Conservation (phyloP, 2,797 vertebrate genomes). For the Anisognathus igniventris region DNA sequence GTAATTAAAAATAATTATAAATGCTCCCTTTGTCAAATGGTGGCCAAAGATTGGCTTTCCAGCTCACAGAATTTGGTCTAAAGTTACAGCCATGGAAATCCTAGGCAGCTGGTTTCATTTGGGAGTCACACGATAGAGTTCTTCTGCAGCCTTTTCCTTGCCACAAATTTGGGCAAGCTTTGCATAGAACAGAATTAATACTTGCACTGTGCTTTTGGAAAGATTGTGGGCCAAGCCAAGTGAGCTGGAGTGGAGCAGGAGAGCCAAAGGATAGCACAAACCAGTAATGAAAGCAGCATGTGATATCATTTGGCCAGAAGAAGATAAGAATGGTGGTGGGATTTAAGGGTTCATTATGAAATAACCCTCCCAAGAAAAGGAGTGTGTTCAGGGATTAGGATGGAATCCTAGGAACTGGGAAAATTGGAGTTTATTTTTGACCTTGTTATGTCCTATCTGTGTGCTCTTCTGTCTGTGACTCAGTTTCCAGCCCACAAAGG, state of each 20-base stretch:
- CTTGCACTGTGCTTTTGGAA: not conserved
- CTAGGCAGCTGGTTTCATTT: constrained; percentile 29
- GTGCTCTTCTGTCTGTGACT: not conserved
- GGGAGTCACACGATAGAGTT: not conserved
- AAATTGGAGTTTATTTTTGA: not conserved
- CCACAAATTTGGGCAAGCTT: not conserved
- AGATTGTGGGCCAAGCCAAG: not conserved
- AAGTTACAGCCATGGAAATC: not conserved
- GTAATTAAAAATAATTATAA: not conserved
- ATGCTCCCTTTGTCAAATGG: not conserved
- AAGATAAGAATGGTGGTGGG: not conserved
- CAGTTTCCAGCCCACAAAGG: not conserved
- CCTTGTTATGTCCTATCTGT: not conserved
- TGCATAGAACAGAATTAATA: not conserved
- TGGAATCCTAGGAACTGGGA: not conserved
- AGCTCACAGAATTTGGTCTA: not conserved
- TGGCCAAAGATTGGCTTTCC: not conserved
- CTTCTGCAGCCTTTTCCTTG: not conserved
- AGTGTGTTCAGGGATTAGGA: not conserved
- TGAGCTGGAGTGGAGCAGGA: not conserved
- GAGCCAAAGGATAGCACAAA: not conserved
- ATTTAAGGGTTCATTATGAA: not conserved
- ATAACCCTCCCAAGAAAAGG: not conserved
- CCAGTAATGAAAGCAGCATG: constrained; percentile 1
- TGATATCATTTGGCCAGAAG: not conserved